Evolutionary conservation across 2,888 invertebrate genomes (phyloP), one percentile per base, ranked within the genome.

Genomic region (Ptychoptera albimana): DNA sequence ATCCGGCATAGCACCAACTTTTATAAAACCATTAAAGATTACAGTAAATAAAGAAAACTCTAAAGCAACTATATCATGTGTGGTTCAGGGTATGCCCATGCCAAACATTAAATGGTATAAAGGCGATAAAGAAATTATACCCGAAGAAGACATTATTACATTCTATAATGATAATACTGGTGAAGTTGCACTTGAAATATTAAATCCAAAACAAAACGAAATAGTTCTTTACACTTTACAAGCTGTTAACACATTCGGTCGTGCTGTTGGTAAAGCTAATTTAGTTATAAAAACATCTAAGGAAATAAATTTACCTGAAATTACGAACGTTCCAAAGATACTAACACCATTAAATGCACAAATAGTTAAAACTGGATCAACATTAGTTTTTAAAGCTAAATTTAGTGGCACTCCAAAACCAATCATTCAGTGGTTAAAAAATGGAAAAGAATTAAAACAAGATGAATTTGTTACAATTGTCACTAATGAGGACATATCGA

Each of bases 401-500:
- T 87, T 82, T 60, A 77, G 78, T 56, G 83, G 85, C 39, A 63
- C 69, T 42, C 79, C 82, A 10, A 69, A 70, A 50, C 78, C 79
- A n/a, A 75, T 76, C 58, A 72, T 92, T 15, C 80, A 77, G 57
- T 94, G 93, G 94, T 75, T 75, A 55, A 77, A 82, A 54, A 89
- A 91, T 61, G 87, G 86, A 44, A 76, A 81, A 55, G 79, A 79
- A 57, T 73, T 92, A 36, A 67, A 72, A 55, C 68, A 75, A 39
- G 73, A 70, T 52, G 72, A 78, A 42, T 75, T 79, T 50, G 74
- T 73, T 47, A 60, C 66, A 34, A 75, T 84, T 42, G 64, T 66
- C 7, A 70, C 69, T 14, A 71, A 74, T 50, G 73, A 77, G 47
- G 76, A 71, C 39, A 74, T 68, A 48, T 81, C 83, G 1, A 73